phyloP scores from a whole-genome alignment of 1,140 invertebrate genomes.

The Lerema accius region DNA sequence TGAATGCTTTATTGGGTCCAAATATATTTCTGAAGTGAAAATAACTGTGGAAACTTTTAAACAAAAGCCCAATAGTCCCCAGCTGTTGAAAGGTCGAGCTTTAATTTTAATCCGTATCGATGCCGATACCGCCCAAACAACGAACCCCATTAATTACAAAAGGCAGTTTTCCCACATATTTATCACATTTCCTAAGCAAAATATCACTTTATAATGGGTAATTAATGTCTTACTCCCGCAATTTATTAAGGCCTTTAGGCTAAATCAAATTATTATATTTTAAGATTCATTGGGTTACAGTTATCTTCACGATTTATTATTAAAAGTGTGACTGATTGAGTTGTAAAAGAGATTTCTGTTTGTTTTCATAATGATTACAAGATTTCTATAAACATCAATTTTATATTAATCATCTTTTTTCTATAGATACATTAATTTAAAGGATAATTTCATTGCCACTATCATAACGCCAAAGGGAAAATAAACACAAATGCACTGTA shows the following conservation, averaged over 20 bases:
- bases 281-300: conserved; percentile 16
- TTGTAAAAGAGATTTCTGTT: no score
- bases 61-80: neutral
- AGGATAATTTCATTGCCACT: no score
- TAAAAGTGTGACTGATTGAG: neutral
- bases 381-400: no score
- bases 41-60: neutral
- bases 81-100: conserved; percentile 11
- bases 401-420: no score
- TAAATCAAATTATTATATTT: conserved; percentile 27
- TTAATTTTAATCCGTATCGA: conserved; percentile 16
- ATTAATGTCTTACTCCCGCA: conserved; percentile 31
- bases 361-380: neutral
- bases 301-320: conserved; percentile 7
- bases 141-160: conserved; percentile 22
- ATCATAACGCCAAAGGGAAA: no score
- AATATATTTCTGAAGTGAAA: neutral
- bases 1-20: no score
- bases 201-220: conserved; percentile 31
- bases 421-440: no score
- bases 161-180: conserved; percentile 26
- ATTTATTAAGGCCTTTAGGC: conserved; percentile 28
- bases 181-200: conserved; percentile 29
- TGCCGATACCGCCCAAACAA: conserved; percentile 26
- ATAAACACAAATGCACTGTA: no score